Base-by-base conservation (phyloP, 2,888 invertebrate genomes). In the Heterodera filipjevi region DNA sequence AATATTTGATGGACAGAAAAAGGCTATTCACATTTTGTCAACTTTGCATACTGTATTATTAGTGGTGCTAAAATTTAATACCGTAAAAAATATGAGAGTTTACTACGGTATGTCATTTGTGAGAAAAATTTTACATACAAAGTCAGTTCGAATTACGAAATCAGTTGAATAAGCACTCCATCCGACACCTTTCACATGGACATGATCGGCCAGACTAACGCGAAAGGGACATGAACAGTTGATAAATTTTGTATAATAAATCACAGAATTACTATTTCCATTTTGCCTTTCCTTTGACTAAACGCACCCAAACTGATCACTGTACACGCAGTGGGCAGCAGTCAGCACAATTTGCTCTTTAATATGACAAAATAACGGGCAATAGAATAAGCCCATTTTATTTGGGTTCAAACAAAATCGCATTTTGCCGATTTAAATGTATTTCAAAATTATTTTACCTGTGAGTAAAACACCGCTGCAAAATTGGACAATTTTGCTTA, bases 401-500 rank as follows among this genome's bases (percentile, higher is more conserved):
- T 53, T 53, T 1, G 22, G 22, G 14, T 6, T 53, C 22, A 53
- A 53, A 59, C 19, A 27, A 5, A 27, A 59, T n/a, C 19, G 49
- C 49, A 16, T 53, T 53, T 53, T 19, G 16, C n/a, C n/a, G 16
- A 53, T 22, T 16, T 16, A 1, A 53, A 16, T n/a, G n/a, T n/a
- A n/a, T n/a, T n/a, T n/a, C n/a, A n/a, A n/a, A 53, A 53, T 53
- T 44, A 44, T 44, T 49, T 59, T n/a, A 59, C 59, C 59, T n/a
- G 59, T 59, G n/a, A 59, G 59, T 22, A 59, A 59, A n/a, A 59
- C 59, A 27, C 59, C 59, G 59, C 59, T 59, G 22, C 59, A 59
- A 59, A 59, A 59, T 59, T 59, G 59, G n/a, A 59, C n/a, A 59
- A 59, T 59, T 59, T 59, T 59, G 1, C 59, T 59, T n/a, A 59